These are phyloP conservation scores for Hyposoter didymator DNA, from an alignment of 2,888 invertebrate species.

Conservation along the genomic window DNA sequence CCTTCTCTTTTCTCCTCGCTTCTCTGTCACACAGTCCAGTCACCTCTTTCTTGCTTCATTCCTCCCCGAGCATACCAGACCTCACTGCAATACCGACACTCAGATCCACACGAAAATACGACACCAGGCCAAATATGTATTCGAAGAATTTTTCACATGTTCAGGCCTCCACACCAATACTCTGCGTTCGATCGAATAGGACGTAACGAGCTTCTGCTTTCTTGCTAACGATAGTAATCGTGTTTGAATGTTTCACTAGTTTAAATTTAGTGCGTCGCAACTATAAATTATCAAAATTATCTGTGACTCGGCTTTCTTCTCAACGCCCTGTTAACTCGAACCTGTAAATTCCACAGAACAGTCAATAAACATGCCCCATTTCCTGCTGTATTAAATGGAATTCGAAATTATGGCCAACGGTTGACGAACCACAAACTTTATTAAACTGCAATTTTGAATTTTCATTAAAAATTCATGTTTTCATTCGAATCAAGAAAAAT, in stretches of 20 bases:
- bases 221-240: no score
- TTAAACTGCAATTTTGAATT: background rate
- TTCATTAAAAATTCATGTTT: background rate
- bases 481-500: no score
- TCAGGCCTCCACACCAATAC: background rate
- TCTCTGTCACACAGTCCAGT: constrained; percentile 28
- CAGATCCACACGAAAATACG: constrained; percentile 54
- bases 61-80: constrained; percentile 52
- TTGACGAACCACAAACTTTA: background rate
- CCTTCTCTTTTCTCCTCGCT: constrained; percentile 25
- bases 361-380: background rate
- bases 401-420: background rate
- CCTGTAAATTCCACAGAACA: background rate
- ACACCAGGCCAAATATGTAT: no score
- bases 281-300: background rate
- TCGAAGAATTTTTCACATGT: background rate
- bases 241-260: no score
- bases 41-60: constrained; percentile 26
- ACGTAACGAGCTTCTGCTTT: no score
- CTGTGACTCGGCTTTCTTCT: background rate
- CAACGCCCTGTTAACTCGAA: background rate
- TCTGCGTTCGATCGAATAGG: no score
- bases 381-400: background rate
- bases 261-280: background rate
- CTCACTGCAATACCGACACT: constrained; percentile 62